phyloP scores from a whole-genome alignment of 2,888 invertebrate genomes.

The Willowsia nigromaculata region DNA sequence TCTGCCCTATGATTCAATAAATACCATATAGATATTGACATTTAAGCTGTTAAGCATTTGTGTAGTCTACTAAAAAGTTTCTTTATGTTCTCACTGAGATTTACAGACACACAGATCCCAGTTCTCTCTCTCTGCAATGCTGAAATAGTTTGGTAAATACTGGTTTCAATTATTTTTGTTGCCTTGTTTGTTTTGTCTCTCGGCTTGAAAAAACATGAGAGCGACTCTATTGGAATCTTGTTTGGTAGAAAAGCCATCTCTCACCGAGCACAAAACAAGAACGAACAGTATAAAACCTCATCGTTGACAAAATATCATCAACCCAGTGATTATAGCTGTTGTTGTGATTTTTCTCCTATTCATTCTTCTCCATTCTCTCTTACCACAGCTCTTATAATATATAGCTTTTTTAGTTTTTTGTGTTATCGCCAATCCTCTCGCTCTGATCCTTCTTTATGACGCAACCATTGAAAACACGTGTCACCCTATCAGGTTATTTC shows the following conservation, averaged over 20 bases:
- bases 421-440: background rate
- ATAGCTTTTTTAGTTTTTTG: background rate
- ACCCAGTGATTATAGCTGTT: background rate
- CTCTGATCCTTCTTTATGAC: constrained; percentile 18
- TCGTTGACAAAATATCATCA: background rate
- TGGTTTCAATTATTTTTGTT: constrained; percentile 16
- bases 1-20: no score
- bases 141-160: constrained; percentile 16
- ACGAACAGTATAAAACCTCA: background rate
- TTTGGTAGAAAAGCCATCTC: background rate
- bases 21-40: no score
- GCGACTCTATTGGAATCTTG: background rate
- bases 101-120: background rate
- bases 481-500: constrained; percentile 19
- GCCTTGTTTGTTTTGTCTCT: background rate
- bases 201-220: background rate
- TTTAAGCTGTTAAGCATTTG: no score
- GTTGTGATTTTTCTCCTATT: background rate
- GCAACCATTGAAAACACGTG: constrained; percentile 55
- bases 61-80: no score
- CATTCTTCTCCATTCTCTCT: background rate
- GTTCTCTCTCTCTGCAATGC: background rate
- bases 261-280: no score
- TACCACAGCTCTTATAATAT: no score
- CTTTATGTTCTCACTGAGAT: background rate